These are phyloP conservation scores for Pseudocheirus occidentalis DNA, from an alignment of 2,797 vertebrate genomes.

Conservation along the genomic window DNA sequence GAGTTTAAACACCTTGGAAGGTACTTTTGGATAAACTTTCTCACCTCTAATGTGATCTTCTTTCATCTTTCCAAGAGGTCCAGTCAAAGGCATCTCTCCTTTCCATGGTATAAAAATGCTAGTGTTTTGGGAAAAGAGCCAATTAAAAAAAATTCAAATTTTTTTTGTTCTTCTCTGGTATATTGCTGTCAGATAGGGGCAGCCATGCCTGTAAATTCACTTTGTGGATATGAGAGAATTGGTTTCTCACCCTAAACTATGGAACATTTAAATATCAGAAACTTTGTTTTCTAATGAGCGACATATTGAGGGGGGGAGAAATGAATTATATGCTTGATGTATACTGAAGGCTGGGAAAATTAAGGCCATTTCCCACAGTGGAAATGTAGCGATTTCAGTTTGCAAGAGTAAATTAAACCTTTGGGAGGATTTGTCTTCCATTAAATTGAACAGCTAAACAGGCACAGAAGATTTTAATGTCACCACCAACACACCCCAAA, in stretches of 20 bases:
- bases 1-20: not conserved
- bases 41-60: constrained; percentile 3
- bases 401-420: constrained; percentile 87
- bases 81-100: constrained; percentile 36
- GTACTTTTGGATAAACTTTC: constrained; percentile 11
- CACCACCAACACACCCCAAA: constrained; percentile 83
- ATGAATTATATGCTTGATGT: constrained; percentile 87
- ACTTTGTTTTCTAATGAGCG: constrained; percentile 85
- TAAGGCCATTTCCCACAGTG: constrained; percentile 85
- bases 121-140: constrained; percentile 69
- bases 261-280: constrained; percentile 85
- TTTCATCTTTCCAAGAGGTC: constrained; percentile 44
- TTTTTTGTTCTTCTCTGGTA: constrained; percentile 64
- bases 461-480: constrained; percentile 85
- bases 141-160: constrained; percentile 80
- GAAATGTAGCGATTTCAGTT: constrained; percentile 85
- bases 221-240: constrained; percentile 68
- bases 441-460: constrained; percentile 87
- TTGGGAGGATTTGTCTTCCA: constrained; percentile 87
- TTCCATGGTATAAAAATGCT: constrained; percentile 59
- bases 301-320: constrained; percentile 81
- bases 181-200: constrained; percentile 73
- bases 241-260: constrained; percentile 79
- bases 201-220: constrained; percentile 75
- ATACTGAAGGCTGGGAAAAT: constrained; percentile 85